Base-by-base conservation (phyloP, 2,113 vertebrate species). In the Thamnaconus septentrionalis region DNA sequence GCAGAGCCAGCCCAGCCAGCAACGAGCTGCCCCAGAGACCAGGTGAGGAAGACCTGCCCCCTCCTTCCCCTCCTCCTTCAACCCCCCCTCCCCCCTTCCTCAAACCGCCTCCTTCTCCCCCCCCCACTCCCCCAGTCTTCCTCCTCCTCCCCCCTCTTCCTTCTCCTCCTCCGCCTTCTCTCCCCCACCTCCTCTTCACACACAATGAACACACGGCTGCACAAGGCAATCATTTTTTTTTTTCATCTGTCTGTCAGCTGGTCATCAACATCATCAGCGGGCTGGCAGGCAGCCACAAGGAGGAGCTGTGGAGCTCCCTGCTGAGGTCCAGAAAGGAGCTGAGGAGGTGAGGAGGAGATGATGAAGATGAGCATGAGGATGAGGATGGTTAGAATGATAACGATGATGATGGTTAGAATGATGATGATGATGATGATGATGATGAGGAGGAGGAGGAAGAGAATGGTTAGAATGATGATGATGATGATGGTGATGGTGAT, bases 221-320 rank as follows among this genome's bases (percentile, higher is more conserved):
- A 31, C 18, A 31, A 31, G 18, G 18, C 18, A 31, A 2, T 31
- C 1, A 31, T 31, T 31, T 31, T 31, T 31, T 2, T 31, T 31
- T 2, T 31, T 31, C 18, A 31, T 31, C 18, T 31, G 18, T 31
- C 56, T n/a, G 7, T n/a, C 48, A n/a, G 48, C 10, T 50, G 48
- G 48, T 93, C 51, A 83, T 97, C 83, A 96, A 85, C 79, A 87
- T 98, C 67, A 69, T 98, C 73, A 93, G 92, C 0, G 96, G 96
- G 4, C 90, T 99, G 8, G 95, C 95, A 0, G 95, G 96, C n/a
- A 97, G 96, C 69, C 92, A 91, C 41, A 94, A 93, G 80, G 92
- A 90, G 0, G 92, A 91, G 9, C 94, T 98, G 1, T 93, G 92
- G 12, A 64, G 92, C 80, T 95, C 93, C 68, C 92, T 98, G 49